Conservation (phyloP, 2,113 vertebrate species). For the Solea senegalensis region DNA sequence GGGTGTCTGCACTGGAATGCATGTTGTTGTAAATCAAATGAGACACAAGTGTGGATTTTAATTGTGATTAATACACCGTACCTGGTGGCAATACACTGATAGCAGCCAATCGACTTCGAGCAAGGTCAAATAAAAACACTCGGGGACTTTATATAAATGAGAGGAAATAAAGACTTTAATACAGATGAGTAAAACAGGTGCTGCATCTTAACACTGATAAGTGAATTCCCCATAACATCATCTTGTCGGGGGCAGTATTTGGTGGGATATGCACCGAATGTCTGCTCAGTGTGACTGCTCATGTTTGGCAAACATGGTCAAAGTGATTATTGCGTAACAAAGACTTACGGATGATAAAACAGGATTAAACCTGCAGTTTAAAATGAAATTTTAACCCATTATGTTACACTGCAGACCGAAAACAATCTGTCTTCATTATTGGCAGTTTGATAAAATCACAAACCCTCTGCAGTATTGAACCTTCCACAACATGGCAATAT, state of each 20-base stretch:
- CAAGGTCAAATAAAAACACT: slow-evolving; percentile 40
- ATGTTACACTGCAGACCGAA: neutral
- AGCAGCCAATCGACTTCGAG: slow-evolving; percentile 29
- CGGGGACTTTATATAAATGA: neutral
- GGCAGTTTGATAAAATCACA: too few relatives aligned
- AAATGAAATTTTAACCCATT: neutral
- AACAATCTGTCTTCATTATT: too few relatives aligned
- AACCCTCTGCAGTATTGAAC: neutral
- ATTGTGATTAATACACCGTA: slow-evolving; percentile 44
- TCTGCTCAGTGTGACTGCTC: too few relatives aligned
- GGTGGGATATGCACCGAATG: too few relatives aligned
- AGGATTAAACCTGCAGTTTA: neutral
- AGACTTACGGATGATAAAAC: too few relatives aligned
- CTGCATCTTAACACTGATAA: slow-evolving; percentile 13
- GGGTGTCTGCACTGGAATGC: slow-evolving; percentile 16
- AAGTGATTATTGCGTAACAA: too few relatives aligned
- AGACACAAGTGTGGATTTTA: slow-evolving; percentile 48
- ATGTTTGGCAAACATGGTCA: too few relatives aligned
- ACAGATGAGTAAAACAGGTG: neutral
- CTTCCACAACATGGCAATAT: neutral
- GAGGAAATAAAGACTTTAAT: slow-evolving; percentile 10
- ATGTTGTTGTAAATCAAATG: slow-evolving; percentile 54
- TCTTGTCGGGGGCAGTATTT: neutral
- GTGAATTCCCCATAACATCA: slow-evolving; percentile 2
- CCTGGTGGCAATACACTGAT: neutral